Percentiles rank a stretch among this genome's conserved stretches.
These are phyloP conservation scores for Hexactinellida sp. DNA, from an alignment of 37 sponge, comb jelly and placozoan genomes.

Conservation along the genomic window DNA sequence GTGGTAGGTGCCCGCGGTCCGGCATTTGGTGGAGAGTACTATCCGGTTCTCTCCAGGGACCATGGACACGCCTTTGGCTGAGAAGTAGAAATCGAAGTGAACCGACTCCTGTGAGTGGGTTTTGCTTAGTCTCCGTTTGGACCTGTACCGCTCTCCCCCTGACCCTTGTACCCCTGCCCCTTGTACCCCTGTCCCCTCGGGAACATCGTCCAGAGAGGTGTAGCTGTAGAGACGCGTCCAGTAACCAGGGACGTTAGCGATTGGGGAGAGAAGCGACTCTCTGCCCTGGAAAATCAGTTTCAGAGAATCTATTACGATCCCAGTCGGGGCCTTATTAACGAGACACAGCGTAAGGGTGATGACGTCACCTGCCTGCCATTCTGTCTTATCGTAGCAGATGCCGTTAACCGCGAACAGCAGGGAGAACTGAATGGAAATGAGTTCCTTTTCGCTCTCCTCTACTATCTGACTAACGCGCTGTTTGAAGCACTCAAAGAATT, in stretches of 20 bases:
- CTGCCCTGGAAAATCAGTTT: not conserved
- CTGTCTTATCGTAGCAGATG: not conserved
- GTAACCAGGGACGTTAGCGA: not conserved
- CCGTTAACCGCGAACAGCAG: not conserved
- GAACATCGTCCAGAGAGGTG: not conserved
- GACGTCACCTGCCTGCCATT: slow-evolving; percentile 16
- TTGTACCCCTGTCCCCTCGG: not conserved
- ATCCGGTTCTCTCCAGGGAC: not conserved
- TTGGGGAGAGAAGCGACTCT: not conserved
- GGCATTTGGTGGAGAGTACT: not conserved
- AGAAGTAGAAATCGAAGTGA: not conserved
- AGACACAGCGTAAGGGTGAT: not conserved
- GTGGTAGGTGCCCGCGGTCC: not conserved
- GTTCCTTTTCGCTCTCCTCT: not conserved
- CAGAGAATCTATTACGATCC: not conserved
- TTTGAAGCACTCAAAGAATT: not conserved
- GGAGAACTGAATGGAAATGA: not conserved
- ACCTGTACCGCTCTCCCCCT: not conserved
- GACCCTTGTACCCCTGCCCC: not conserved
- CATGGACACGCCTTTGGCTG: not conserved
- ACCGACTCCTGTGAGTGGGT: not conserved
- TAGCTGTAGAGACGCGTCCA: not conserved
- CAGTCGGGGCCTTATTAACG: not conserved
- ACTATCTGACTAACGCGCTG: not conserved
- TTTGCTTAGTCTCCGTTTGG: not conserved